These are phyloP conservation scores for Austrofundulus limnaeus DNA, from an alignment of 2,113 vertebrate genomes.

Conservation along the genomic window DNA sequence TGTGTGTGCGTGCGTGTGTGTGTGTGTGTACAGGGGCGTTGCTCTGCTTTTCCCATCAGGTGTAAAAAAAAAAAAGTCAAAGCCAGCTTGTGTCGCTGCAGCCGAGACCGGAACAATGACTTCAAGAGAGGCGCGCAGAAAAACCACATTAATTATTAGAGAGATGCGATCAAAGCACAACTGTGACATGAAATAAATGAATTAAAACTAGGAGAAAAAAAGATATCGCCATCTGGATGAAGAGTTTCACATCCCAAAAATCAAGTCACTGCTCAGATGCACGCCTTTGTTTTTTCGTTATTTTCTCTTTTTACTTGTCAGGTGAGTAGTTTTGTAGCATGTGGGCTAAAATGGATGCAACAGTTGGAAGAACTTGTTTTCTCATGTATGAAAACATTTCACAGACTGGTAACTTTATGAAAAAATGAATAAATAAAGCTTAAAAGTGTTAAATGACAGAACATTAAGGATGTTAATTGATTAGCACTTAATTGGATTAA, in stretches of 20 bases:
- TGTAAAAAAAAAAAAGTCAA: slow-evolving; percentile 70
- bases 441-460: no score
- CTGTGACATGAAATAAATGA: slow-evolving; percentile 79
- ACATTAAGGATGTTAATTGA: no score
- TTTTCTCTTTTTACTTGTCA: slow-evolving; percentile 23
- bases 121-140: slow-evolving; percentile 70
- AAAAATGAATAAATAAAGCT: background rate
- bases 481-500: no score
- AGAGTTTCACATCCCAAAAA: slow-evolving; percentile 66
- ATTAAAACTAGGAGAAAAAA: slow-evolving; percentile 72
- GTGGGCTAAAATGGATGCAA: slow-evolving; percentile 24
- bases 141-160: slow-evolving; percentile 79
- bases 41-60: slow-evolving; percentile 66
- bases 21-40: background rate
- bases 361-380: background rate
- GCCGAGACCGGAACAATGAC: slow-evolving; percentile 72
- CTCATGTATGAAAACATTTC: background rate
- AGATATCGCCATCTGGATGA: slow-evolving; percentile 74
- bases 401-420: background rate
- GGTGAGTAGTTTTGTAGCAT: slow-evolving; percentile 21
- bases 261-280: slow-evolving; percentile 52
- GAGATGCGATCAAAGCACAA: slow-evolving; percentile 75
- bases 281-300: slow-evolving; percentile 37
- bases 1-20: background rate
- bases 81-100: slow-evolving; percentile 59